These are phyloP conservation scores for Pomacea maculata DNA, from an alignment of 1,140 invertebrate species.

Conservation along the genomic window DNA sequence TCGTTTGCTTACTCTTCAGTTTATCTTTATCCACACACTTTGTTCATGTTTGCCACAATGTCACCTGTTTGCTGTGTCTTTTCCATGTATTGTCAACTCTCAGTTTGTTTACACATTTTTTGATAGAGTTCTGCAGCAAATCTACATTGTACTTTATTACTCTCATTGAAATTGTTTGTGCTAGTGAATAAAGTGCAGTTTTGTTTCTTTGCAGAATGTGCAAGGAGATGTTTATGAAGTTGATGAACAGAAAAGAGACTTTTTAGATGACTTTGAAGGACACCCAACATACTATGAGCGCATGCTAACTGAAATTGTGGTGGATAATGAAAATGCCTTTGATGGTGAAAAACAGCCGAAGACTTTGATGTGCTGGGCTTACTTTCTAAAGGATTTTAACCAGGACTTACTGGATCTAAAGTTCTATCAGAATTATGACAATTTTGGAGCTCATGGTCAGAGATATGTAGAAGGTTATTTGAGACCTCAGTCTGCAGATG, in stretches of 20 bases:
- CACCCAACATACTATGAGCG: constrained; percentile 75
- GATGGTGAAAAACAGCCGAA: not conserved
- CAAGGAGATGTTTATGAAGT: constrained; percentile 87
- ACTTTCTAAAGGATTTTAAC: constrained; percentile 77
- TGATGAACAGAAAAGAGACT: constrained; percentile 79
- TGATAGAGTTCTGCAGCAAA: too few relatives aligned
- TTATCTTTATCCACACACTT: too few relatives aligned
- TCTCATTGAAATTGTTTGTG: too few relatives aligned
- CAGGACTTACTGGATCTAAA: constrained; percentile 73
- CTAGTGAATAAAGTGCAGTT: not conserved
- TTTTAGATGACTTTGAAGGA: constrained; percentile 84
- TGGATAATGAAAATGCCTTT: constrained; percentile 7
- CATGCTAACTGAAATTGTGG: constrained; percentile 18
- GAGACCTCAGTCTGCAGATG: not conserved
- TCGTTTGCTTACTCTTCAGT: too few relatives aligned
- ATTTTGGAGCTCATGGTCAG: constrained; percentile 74
- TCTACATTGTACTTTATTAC: too few relatives aligned
- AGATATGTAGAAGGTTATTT: constrained; percentile 63
- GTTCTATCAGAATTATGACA: constrained; percentile 74
- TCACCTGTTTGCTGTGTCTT: too few relatives aligned
- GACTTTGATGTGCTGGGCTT: constrained; percentile 18
- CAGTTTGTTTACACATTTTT: too few relatives aligned
- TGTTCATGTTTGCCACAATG: too few relatives aligned
- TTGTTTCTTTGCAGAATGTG: constrained; percentile 67
- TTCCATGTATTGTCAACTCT: too few relatives aligned